Percentiles rank a stretch among this genome's conserved stretches.
These are phyloP conservation scores for Trilocha varians DNA, from an alignment of 2,888 invertebrate genomes.

Conservation along the genomic window DNA sequence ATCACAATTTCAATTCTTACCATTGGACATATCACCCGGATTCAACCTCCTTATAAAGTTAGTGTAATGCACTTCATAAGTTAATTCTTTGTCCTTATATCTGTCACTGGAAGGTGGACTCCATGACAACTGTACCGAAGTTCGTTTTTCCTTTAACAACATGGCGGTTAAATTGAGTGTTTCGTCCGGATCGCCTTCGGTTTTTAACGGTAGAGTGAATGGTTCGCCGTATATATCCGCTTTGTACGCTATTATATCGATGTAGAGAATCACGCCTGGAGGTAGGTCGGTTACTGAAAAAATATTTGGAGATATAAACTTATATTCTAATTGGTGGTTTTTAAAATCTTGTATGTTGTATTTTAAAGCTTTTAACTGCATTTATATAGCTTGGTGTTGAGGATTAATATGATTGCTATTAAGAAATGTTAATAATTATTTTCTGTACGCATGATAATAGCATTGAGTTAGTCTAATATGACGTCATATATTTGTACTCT, in stretches of 20 bases:
- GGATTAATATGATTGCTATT: too few species aligned
- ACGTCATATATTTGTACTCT: too few species aligned
- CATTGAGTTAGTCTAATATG: too few species aligned
- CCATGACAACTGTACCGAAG: slow-evolving; percentile 79
- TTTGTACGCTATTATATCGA: slow-evolving; percentile 77
- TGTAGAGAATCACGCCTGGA: slow-evolving; percentile 57
- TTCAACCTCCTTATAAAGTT: slow-evolving; percentile 36
- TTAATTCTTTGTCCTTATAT: slow-evolving; percentile 48
- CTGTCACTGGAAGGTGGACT: slow-evolving; percentile 70
- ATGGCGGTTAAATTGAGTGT: slow-evolving; percentile 61
- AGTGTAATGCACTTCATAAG: slow-evolving; percentile 83
- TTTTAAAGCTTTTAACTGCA: too few species aligned
- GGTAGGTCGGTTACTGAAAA: slow-evolving; percentile 68
- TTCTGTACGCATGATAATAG: too few species aligned
- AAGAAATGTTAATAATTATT: too few species aligned
- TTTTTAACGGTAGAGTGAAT: slow-evolving; percentile 54
- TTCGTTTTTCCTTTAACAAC: slow-evolving; percentile 69
- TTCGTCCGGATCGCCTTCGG: slow-evolving; percentile 67
- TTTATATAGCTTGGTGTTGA: too few species aligned
- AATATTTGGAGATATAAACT: background rate
- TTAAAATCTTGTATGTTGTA: too few species aligned
- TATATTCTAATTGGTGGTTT: background rate
- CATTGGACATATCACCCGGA: slow-evolving; percentile 66
- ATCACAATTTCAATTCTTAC: slow-evolving; percentile 43
- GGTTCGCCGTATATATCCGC: slow-evolving; percentile 71